Base-by-base conservation (phyloP, 2,888 invertebrate genomes). In the Heliconius sara region DNA sequence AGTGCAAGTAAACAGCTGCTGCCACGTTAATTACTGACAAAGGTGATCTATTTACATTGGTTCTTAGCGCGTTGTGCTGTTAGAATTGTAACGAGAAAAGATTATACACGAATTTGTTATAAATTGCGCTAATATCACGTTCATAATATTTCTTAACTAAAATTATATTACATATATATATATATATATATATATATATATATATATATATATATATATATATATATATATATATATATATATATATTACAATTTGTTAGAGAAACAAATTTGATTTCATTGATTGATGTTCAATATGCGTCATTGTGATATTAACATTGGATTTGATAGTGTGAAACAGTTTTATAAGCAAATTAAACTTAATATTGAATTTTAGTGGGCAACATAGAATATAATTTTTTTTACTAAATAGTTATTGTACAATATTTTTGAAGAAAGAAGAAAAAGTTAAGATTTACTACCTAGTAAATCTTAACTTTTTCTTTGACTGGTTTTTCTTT, bases 1-100 rank as follows among this genome's bases (percentile, higher is more conserved):
- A 90, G 93, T 93, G 94, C 89, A 84, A 86, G 87, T 88, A 92
- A 94, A 95, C 92, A 93, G 93, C 92, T 92, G 93, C 95, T 86
- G 91, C 89, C 84, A 84, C 89, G 93, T 90, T 94, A 95, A 94
- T 95, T 91, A 92, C 93, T 89, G 90, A 94, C 95, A 94, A 94
- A 92, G 93, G 89, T 89, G 85, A 85, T 81, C 74, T 93, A 88
- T 94, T 93, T 93, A 88, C 83, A 80, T 86, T 85, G 88, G 87
- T 87, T 88, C 89, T 94, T 93, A 94, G 88, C 91, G 86, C 87
- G 84, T 85, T 81, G 87, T 85, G 87, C 82, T 82, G 83, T 82
- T 81, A 82, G 82, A 79, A 83, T 67, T 81, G 80, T 83, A 83
- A 82, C 84, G 82, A 82, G 84, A 83, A 82, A 80, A 83, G 75